Percentiles rank a stretch among this genome's conserved stretches.
phyloP scores from a whole-genome alignment of 2,113 vertebrate species.

The Prionailurus viverrinus region DNA sequence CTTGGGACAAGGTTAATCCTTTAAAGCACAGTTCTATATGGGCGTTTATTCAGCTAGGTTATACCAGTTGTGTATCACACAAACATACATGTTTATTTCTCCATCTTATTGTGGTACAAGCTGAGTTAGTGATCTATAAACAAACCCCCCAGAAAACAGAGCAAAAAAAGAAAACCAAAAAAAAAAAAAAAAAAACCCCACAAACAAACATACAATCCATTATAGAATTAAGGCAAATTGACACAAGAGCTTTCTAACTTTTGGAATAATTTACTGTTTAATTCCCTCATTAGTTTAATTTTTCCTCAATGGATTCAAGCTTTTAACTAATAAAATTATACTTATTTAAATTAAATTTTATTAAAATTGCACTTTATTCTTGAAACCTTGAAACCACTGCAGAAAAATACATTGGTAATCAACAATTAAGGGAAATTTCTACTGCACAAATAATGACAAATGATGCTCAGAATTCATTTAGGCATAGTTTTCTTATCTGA shows the following conservation, averaged over 20 bases:
- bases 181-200: neutral
- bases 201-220: neutral
- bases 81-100: neutral
- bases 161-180: neutral
- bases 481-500: neutral
- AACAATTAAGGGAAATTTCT: conserved; percentile 29
- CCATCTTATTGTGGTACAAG: neutral
- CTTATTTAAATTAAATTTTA: neutral
- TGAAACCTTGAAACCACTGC: neutral
- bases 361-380: conserved; percentile 23
- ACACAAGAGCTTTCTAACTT: neutral
- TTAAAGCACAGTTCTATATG: neutral
- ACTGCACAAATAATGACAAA: conserved; percentile 24
- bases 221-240: neutral
- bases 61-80: neutral
- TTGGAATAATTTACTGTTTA: neutral
- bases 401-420: conserved; percentile 16
- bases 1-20: neutral
- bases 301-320: conserved; percentile 1
- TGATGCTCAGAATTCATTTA: conserved; percentile 27
- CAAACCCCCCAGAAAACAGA: neutral
- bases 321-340: conserved; percentile 30
- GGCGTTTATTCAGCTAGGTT: neutral
- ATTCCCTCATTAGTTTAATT: neutral
- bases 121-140: neutral